Evolutionary conservation across 2,888 invertebrate genomes (phyloP).

Genomic region (Diaphora mendica): DNA sequence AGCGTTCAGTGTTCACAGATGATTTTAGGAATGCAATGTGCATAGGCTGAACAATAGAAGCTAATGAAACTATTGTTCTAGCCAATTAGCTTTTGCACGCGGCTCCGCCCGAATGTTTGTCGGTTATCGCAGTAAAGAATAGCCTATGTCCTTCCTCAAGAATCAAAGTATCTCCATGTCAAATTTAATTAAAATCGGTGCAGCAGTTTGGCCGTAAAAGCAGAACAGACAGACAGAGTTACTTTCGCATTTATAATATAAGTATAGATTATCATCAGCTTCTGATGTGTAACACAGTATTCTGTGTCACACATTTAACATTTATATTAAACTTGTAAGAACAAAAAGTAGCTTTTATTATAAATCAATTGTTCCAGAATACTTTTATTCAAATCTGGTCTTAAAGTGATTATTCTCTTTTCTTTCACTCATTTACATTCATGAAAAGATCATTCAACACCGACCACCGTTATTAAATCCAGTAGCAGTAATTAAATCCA

Average conservation of each 20-base stretch:
- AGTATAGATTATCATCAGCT: background rate
- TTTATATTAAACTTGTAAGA: background rate
- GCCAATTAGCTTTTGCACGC: no score
- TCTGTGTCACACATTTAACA: background rate
- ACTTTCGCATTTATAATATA: no score
- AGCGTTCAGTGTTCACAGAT: no score
- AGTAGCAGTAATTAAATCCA: conserved; percentile 8
- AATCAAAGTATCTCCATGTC: no score
- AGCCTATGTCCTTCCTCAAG: no score
- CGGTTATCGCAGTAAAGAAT: no score
- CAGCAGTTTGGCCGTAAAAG: no score
- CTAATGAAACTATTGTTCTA: background rate
- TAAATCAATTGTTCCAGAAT: background rate
- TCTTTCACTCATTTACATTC: background rate
- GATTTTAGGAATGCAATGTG: no score
- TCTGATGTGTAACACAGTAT: no score
- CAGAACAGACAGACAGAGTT: no score
- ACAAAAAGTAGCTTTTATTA: background rate
- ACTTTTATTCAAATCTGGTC: background rate
- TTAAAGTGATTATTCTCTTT: background rate
- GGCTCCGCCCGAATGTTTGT: no score
- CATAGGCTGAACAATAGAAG: background rate
- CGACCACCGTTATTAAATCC: background rate
- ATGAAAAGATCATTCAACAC: background rate
- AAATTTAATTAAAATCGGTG: no score